Evolutionary conservation across 2,888 invertebrate species (phyloP).

Genomic region (Torymus texanus): DNA sequence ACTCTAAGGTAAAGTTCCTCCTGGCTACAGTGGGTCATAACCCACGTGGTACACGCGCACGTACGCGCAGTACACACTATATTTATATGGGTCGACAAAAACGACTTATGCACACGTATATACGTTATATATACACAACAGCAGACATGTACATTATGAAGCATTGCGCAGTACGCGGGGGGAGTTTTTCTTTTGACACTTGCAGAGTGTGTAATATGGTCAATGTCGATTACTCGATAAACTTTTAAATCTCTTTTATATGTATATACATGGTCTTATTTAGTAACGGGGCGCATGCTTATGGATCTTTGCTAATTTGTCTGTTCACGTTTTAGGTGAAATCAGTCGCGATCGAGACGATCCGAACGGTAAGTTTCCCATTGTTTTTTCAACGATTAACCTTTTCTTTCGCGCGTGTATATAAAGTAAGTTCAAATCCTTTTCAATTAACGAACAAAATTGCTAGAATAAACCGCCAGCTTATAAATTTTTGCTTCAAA

Average conservation of each 20-base stretch:
- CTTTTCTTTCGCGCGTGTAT: too few species aligned
- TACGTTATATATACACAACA: slow-evolving; percentile 4
- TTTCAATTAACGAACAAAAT: too few species aligned
- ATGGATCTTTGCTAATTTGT: slow-evolving; percentile 8
- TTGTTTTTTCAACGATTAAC: background rate
- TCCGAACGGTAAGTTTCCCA: slow-evolving; percentile 72
- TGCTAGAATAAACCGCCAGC: too few species aligned
- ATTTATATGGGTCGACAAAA: too few species aligned
- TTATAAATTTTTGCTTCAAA: too few species aligned
- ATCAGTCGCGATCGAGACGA: slow-evolving; percentile 76
- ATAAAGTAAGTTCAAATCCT: too few species aligned
- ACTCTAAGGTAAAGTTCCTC: slow-evolving; percentile 28
- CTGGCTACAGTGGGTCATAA: background rate
- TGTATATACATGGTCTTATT: slow-evolving; percentile 28
- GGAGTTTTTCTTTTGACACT: slow-evolving; percentile 61
- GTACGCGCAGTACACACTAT: too few species aligned
- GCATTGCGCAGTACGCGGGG: slow-evolving; percentile 64
- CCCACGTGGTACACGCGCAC: too few species aligned
- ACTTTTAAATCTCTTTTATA: slow-evolving; percentile 15
- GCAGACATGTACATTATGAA: slow-evolving; percentile 53
- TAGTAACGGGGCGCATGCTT: background rate
- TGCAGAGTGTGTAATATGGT: slow-evolving; percentile 43
- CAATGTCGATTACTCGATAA: slow-evolving; percentile 30
- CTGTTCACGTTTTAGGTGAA: slow-evolving; percentile 72
- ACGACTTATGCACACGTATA: background rate